phyloP scores from a whole-genome alignment of 2,888 invertebrate genomes.

The Trichopoda pennipes region DNA sequence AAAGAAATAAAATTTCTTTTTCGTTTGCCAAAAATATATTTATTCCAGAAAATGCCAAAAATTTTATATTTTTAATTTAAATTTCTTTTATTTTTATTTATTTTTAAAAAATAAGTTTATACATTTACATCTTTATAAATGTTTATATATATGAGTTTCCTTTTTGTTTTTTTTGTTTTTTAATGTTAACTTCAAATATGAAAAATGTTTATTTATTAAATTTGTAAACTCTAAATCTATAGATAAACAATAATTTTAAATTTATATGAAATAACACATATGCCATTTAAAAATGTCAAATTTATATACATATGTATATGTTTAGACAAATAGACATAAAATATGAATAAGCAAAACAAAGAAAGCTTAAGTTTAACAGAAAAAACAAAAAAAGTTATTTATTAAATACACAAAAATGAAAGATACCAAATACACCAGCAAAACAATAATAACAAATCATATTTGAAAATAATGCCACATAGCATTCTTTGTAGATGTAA shows the following conservation, averaged over 20 bases:
- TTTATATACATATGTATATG: slow-evolving; percentile 26
- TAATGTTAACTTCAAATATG: background rate
- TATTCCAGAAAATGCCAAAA: no score
- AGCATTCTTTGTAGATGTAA: background rate
- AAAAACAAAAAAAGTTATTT: slow-evolving; percentile 27
- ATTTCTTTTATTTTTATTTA: no score
- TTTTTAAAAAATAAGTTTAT: no score
- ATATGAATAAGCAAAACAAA: slow-evolving; percentile 30
- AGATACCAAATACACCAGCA: slow-evolving; percentile 15
- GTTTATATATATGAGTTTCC: background rate
- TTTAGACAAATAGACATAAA: slow-evolving; percentile 31
- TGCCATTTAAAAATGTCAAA: slow-evolving; percentile 51
- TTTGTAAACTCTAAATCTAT: slow-evolving; percentile 54
- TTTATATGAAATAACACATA: slow-evolving; percentile 37
- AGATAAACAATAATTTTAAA: slow-evolving; percentile 55
- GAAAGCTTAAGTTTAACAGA: slow-evolving; percentile 3
- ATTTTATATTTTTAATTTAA: no score
- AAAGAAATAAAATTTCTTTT: no score
- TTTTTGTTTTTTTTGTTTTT: background rate
- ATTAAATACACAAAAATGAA: slow-evolving; percentile 32
- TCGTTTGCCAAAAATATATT: no score
- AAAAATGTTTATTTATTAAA: slow-evolving; percentile 36
- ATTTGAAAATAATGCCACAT: slow-evolving; percentile 33
- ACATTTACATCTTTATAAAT: no score
- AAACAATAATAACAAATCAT: slow-evolving; percentile 51